These are phyloP conservation scores for Brachionus calyciflorus DNA, from an alignment of 1,140 invertebrate genomes.

Conservation along the genomic window DNA sequence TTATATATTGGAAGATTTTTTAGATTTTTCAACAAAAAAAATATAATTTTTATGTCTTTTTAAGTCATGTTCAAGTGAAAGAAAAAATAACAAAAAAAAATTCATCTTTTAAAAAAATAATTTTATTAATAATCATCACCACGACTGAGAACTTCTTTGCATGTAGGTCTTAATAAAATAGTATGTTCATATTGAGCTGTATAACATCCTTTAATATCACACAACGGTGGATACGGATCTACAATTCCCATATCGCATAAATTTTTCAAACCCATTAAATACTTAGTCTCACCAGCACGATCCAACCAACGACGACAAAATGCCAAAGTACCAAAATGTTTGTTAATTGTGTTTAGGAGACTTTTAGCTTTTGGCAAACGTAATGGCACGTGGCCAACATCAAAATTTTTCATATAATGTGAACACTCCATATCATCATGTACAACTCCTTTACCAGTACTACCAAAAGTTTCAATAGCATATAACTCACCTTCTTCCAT, in stretches of 20 bases:
- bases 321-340: conserved; percentile 94
- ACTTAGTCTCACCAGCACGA: conserved; percentile 89
- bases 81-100: neutral
- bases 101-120: no score
- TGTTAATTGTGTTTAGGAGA: conserved; percentile 88
- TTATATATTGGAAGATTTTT: no score
- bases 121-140: conserved; percentile 96
- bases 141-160: conserved; percentile 93
- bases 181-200: conserved; percentile 99
- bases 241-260: conserved; percentile 83
- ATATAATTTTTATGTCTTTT: no score
- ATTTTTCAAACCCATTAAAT: conserved; percentile 95
- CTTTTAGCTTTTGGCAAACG: conserved; percentile 83
- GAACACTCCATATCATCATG: conserved; percentile 99
- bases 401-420: conserved; percentile 99
- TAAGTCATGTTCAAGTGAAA: neutral
- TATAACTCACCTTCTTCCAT: conserved; percentile 99
- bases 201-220: conserved; percentile 94
- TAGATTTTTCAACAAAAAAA: no score
- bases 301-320: conserved; percentile 99
- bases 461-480: conserved; percentile 99
- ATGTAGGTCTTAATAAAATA: conserved; percentile 90
- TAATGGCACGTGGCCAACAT: conserved; percentile 83
- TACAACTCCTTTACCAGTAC: conserved; percentile 90
- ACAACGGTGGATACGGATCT: conserved; percentile 94